phyloP scores from a whole-genome alignment of 2,113 vertebrate species.

The Burhinus bistriatus region DNA sequence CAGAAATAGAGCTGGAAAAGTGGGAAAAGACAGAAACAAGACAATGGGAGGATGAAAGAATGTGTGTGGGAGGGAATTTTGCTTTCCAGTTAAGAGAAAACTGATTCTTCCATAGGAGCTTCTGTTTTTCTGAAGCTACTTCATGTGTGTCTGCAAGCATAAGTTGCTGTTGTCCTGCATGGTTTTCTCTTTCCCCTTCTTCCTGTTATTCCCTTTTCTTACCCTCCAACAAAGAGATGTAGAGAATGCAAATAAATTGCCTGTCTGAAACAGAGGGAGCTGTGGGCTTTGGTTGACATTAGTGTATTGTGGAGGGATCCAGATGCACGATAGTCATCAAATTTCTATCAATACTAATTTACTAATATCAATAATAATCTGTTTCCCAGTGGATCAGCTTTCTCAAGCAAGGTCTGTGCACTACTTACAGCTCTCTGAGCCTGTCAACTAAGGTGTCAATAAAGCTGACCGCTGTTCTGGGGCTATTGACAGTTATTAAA shows the following conservation, averaged over 20 bases:
- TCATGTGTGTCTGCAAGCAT: neutral
- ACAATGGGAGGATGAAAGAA: neutral
- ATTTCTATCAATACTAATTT: constrained; percentile 98
- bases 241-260: neutral
- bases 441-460: constrained; percentile 83
- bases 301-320: constrained; percentile 80
- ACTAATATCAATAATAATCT: constrained; percentile 96
- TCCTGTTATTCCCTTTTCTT: neutral
- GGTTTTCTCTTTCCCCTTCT: neutral
- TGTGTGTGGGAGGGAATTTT: neutral
- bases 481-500: constrained; percentile 95
- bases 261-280: neutral
- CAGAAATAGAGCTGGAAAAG: neutral
- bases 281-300: constrained; percentile 56
- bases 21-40: neutral
- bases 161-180: neutral
- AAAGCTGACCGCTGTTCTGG: constrained; percentile 82
- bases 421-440: constrained; percentile 74
- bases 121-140: neutral
- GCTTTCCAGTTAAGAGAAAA: neutral
- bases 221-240: neutral
- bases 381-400: constrained; percentile 80
- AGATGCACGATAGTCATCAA: constrained; percentile 84
- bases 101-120: neutral
- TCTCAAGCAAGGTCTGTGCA: constrained; percentile 65